A percentile compares a stretch with the other conserved stretches of the same genome.
Conservation (phyloP, 1,140 invertebrate genomes). For the Apis florea region DNA sequence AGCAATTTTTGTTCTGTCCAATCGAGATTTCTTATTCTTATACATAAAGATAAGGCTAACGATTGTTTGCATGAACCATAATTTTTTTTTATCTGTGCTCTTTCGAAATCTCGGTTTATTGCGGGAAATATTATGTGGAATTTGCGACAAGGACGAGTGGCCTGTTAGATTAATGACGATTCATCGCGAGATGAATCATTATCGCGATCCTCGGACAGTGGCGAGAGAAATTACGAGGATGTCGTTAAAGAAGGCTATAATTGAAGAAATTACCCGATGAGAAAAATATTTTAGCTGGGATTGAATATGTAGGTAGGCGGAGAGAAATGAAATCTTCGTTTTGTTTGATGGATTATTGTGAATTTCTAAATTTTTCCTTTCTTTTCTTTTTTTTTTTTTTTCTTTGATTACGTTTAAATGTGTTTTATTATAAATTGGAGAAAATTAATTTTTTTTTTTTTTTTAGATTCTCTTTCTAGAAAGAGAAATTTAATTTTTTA, state of each 20-base stretch:
- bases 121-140: slow-evolving; percentile 1
- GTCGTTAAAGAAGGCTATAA: background rate
- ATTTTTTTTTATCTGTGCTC: background rate
- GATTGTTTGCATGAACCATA: background rate
- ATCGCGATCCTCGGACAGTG: background rate
- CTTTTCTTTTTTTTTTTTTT: no score
- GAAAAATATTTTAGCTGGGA: background rate
- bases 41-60: background rate
- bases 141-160: background rate
- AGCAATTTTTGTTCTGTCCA: no score
- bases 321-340: background rate
- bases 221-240: background rate
- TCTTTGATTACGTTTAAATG: background rate
- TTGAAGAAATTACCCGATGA: background rate
- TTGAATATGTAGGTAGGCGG: background rate
- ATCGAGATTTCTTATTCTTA: background rate
- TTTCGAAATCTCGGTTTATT: background rate
- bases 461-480: no score
- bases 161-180: slow-evolving; percentile 1
- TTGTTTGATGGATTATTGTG: background rate
- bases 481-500: no score
- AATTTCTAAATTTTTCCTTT: background rate
- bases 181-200: background rate
- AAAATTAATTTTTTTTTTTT: no score
- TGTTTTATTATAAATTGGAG: background rate